These are phyloP conservation scores for Lasioglossum oenotherae DNA, from an alignment of 2,888 invertebrate species.

Conservation along the genomic window DNA sequence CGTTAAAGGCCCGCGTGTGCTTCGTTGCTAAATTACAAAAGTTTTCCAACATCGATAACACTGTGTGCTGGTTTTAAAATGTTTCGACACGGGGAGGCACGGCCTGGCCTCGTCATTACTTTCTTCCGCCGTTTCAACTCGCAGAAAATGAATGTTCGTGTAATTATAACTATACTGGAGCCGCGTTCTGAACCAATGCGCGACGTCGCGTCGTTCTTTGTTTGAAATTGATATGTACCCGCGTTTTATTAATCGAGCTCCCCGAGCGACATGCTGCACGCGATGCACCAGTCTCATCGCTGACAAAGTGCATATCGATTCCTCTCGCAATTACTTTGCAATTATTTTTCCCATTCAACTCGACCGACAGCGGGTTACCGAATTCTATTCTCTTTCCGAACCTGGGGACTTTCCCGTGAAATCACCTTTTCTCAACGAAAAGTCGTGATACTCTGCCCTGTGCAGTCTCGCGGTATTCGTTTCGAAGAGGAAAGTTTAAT, in stretches of 20 bases:
- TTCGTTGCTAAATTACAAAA: not conserved
- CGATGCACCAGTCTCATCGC: slow-evolving; percentile 18
- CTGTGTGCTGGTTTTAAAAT: not conserved
- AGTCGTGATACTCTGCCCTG: not conserved
- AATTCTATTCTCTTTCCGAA: not conserved
- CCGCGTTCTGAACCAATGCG: not conserved
- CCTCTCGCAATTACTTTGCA: slow-evolving; percentile 32
- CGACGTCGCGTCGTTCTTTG: not conserved
- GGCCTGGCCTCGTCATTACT: not conserved
- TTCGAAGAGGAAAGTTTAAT: not conserved
- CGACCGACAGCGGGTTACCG: not conserved
- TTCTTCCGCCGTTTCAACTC: not conserved
- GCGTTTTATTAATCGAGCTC: slow-evolving; percentile 3
- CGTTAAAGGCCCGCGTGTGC: not conserved
- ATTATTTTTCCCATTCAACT: not conserved
- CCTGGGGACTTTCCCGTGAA: not conserved
- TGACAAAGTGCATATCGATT: slow-evolving; percentile 26
- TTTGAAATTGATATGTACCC: not conserved
- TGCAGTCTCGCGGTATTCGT: too few species aligned
- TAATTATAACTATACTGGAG: not conserved
- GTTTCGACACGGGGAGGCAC: not conserved
- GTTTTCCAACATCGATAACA: not conserved
- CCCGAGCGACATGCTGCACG: slow-evolving; percentile 17
- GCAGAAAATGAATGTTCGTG: not conserved
- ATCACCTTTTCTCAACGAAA: not conserved